Base-by-base conservation (phyloP, 1,140 invertebrate species). In the Zaprionus gabonicus region DNA sequence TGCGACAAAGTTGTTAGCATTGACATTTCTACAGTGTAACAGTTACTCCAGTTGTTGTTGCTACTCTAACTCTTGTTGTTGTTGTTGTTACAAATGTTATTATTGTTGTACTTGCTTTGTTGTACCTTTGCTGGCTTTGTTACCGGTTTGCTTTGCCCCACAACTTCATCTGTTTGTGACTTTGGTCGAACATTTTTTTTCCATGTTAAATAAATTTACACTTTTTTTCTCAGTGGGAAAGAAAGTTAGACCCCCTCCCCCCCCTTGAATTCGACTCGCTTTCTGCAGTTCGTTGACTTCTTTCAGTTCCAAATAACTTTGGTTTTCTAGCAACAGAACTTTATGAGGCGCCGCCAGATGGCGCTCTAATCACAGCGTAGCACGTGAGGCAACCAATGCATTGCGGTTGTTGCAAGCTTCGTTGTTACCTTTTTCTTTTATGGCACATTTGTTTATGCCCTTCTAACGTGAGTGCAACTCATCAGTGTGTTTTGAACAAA, bases 121-220 rank as follows among this genome's bases (percentile, higher is more conserved):
- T 53, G 41, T 73, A 62, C 46, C 66, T 49, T 63, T 68, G 65
- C 34, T 25, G 34, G 44, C 51, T 41, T 53, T 12, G 36, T 25
- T 34, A 56, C 57, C 20, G 46, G 46, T 51, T 51, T 25, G 9
- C 20, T 51, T 51, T 23, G 9, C 46, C 46, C 17, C 46, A 55
- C 34, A 49, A 17, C 59, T 53, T 71, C 23, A 70, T 65, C 46
- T 67, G 25, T 65, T 64, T 64, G 53, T 64, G 65, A 68, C 58
- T 82, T 78, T 72, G 28, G 53, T 49, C 71, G 25, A 51, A 55
- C 55, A 49, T 64, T n/a, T 51, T 71, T 71, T 83, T 88, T 90
- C 79, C 84, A 71, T 90, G 85, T 90, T 82, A 85, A 80, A 78
- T 80, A 80, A 87, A 84, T 90, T 82, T 82, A 90, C 85, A 82